Evolutionary conservation across 2,888 invertebrate species (phyloP).

Genomic region (Eupsilia transversa): DNA sequence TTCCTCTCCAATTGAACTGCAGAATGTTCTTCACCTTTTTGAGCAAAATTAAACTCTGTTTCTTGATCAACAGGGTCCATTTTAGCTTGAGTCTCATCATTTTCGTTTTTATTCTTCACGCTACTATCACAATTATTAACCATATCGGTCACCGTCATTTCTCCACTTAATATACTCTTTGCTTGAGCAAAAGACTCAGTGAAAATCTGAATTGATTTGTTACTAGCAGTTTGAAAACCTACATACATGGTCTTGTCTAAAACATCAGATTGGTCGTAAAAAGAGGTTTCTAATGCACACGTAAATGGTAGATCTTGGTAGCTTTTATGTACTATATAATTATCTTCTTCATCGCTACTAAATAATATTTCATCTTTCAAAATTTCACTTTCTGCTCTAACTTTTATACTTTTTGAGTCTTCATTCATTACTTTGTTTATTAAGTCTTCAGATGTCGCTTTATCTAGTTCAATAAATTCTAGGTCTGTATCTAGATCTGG

Average conservation of each 20-base stretch:
- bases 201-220: constrained; percentile 82
- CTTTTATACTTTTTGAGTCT: constrained; percentile 21
- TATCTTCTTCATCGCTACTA: constrained; percentile 85
- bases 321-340: constrained; percentile 67
- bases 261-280: constrained; percentile 73
- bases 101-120: constrained; percentile 3
- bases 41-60: constrained; percentile 16
- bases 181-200: constrained; percentile 81
- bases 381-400: constrained; percentile 46
- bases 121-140: constrained; percentile 71
- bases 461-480: constrained; percentile 47
- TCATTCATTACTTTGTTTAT: constrained; percentile 21
- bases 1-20: background rate
- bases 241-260: constrained; percentile 83
- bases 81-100: background rate
- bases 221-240: constrained; percentile 86
- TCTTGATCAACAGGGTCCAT: background rate
- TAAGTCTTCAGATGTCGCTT: constrained; percentile 35
- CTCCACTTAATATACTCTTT: constrained; percentile 74
- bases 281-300: constrained; percentile 80
- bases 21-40: background rate
- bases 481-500: constrained; percentile 35
- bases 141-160: constrained; percentile 72
- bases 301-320: constrained; percentile 80
- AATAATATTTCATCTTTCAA: constrained; percentile 83